Evolutionary conservation across 2,797 vertebrate genomes (phyloP).

Genomic region (Thunnus albacares): DNA sequence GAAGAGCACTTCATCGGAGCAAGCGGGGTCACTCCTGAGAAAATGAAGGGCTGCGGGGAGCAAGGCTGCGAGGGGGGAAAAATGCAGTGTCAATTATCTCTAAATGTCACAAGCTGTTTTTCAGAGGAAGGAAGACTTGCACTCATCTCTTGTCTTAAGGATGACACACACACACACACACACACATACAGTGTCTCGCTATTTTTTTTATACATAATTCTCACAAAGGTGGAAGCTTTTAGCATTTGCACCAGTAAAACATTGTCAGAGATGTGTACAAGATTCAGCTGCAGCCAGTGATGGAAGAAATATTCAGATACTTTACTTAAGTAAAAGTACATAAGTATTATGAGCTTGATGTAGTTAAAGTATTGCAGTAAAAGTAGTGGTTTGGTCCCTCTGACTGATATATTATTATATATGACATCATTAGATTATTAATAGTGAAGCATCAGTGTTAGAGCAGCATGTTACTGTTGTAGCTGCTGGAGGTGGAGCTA

Average conservation of each 20-base stretch:
- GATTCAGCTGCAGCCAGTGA: background rate
- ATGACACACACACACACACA: background rate
- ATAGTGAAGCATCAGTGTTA: too few relatives aligned
- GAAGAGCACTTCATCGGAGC: constrained; percentile 73
- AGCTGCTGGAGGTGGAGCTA: too few relatives aligned
- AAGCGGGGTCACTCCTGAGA: constrained; percentile 71
- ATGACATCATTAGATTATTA: too few relatives aligned
- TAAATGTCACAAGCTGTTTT: constrained; percentile 80
- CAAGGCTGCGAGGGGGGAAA: constrained; percentile 24
- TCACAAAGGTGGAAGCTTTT: constrained; percentile 52
- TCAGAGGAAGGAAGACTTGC: constrained; percentile 44
- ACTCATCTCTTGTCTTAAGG: constrained; percentile 43
- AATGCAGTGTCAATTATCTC: constrained; percentile 70
- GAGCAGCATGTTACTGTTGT: too few relatives aligned
- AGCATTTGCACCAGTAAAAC: constrained; percentile 26
- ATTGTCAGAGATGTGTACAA: background rate
- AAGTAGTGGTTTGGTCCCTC: too few relatives aligned
- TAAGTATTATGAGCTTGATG: too few relatives aligned
- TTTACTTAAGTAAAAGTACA: too few relatives aligned
- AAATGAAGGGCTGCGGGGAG: constrained; percentile 63
- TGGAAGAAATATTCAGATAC: too few relatives aligned
- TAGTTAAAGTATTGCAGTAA: too few relatives aligned
- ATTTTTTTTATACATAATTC: background rate
- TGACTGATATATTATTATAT: too few relatives aligned
- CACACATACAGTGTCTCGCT: background rate